phyloP scores from a whole-genome alignment of 1,140 invertebrate genomes.

The Bombus superbus region DNA sequence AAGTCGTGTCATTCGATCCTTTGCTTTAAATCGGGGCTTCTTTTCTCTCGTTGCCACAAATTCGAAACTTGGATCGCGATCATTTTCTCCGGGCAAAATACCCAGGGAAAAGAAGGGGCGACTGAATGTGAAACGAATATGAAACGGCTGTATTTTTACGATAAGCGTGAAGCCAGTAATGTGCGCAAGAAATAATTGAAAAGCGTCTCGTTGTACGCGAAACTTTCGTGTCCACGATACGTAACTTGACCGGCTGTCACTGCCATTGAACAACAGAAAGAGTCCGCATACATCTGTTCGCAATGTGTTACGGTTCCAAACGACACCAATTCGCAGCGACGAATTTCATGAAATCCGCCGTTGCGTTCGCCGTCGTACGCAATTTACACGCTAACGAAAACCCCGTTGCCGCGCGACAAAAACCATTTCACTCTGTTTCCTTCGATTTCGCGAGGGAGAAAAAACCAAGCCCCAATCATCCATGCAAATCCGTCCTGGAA shows the following conservation, averaged over 20 bases:
- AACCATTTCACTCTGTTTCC: background rate
- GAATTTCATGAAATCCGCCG: background rate
- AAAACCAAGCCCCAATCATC: background rate
- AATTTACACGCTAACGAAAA: background rate
- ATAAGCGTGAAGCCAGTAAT: no score
- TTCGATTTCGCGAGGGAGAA: background rate
- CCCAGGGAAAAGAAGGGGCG: no score
- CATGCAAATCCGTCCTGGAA: background rate
- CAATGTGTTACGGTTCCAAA: background rate
- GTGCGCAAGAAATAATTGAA: constrained; percentile 28
- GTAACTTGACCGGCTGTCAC: background rate
- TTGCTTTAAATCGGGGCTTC: constrained; percentile 50
- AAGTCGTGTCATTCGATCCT: constrained; percentile 46
- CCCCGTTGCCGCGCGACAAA: background rate
- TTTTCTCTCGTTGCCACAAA: constrained; percentile 22
- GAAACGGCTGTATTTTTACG: no score
- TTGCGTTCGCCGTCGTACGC: background rate
- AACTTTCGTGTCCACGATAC: background rate
- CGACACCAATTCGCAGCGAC: background rate
- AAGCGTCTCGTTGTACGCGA: constrained; percentile 12
- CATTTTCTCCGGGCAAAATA: no score
- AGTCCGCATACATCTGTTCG: no score
- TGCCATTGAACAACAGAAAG: background rate
- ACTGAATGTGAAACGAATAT: no score
- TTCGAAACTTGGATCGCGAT: no score